phyloP scores from a whole-genome alignment of 2,113 vertebrate genomes.

The Poeciliopsis prolifica region DNA sequence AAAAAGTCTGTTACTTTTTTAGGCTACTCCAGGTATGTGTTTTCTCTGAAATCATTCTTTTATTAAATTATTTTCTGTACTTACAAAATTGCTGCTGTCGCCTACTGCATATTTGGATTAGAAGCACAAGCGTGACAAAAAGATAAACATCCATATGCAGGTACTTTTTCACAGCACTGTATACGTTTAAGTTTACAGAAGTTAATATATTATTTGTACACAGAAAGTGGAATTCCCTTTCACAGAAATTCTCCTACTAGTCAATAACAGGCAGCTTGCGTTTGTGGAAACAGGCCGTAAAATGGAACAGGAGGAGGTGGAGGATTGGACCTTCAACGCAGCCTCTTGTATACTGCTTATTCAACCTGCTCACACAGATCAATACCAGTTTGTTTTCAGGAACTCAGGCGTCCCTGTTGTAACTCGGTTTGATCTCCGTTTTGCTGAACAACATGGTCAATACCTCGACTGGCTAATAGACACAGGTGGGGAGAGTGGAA shows the following conservation, averaged over 20 bases:
- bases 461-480: conserved; percentile 57
- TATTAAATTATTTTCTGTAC: neutral
- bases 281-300: conserved; percentile 29
- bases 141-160: neutral
- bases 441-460: conserved; percentile 64
- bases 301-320: conserved; percentile 32
- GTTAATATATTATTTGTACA: conserved; percentile 5
- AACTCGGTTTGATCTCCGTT: conserved; percentile 62
- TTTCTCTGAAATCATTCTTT: neutral
- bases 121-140: neutral
- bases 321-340: conserved; percentile 40
- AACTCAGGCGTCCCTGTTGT: conserved; percentile 50
- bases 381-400: conserved; percentile 70
- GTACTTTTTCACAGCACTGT: neutral
- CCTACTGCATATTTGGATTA: neutral
- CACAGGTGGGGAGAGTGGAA: conserved; percentile 48
- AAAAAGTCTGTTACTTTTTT: neutral
- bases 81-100: neutral
- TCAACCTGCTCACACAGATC: conserved; percentile 61
- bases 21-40: neutral
- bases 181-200: conserved; percentile 8
- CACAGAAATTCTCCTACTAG: conserved; percentile 29
- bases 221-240: conserved; percentile 18
- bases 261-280: conserved; percentile 30
- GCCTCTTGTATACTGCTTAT: conserved; percentile 50